Percentiles rank a stretch among this genome's conserved stretches.
Conservation (phyloP, 2,888 invertebrate species). For the Eupithecia inturbata region DNA sequence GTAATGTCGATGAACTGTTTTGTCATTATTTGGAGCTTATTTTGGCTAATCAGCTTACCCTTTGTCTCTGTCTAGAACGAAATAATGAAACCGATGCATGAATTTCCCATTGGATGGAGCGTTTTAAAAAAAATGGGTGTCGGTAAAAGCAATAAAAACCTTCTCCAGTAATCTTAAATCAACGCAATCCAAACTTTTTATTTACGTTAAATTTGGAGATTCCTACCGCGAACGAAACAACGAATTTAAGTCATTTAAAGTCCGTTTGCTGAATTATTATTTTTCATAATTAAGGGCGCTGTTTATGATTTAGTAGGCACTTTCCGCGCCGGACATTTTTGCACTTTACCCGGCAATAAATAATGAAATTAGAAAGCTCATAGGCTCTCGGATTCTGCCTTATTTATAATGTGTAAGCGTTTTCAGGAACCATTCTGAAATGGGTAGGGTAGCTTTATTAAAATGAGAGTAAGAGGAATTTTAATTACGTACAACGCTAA, state of each 20-base stretch:
- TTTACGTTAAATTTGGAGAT: conserved; percentile 49
- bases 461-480: background rate
- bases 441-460: background rate
- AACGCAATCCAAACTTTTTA: conserved; percentile 18
- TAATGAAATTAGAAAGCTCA: conserved; percentile 65
- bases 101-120: background rate
- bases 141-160: background rate
- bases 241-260: conserved; percentile 58
- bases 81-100: background rate
- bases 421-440: conserved; percentile 4
- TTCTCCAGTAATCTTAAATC: conserved; percentile 16
- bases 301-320: conserved; percentile 65
- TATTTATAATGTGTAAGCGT: conserved; percentile 32
- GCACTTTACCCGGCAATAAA: conserved; percentile 63
- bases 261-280: conserved; percentile 63
- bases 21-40: conserved; percentile 9
- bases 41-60: conserved; percentile 4
- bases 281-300: conserved; percentile 72
- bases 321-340: conserved; percentile 60
- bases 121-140: background rate
- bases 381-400: conserved; percentile 29
- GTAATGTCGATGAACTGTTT: background rate
- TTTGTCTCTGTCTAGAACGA: conserved; percentile 2
- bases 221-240: conserved; percentile 56
- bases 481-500: background rate